Base-by-base conservation (phyloP, 2,797 vertebrate genomes). In the Sebastes itinus region DNA sequence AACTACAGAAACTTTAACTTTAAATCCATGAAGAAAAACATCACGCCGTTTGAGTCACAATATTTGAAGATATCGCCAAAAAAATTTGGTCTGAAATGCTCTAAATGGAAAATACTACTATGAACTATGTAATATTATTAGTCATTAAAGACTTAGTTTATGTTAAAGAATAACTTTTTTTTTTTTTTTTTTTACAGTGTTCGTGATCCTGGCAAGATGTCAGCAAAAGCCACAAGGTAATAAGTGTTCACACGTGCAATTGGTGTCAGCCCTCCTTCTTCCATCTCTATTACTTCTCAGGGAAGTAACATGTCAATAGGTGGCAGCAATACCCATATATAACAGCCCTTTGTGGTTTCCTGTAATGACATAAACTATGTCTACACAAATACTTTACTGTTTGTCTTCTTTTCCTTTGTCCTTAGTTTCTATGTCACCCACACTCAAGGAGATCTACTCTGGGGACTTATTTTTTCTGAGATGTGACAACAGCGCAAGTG, bases 391-490 rank as follows among this genome's bases (percentile, higher is more conserved):
- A 13, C 6, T 72, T 66, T 0, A 18, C 67, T 72, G 8, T 4
- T 8, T 54, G 22, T 75, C 4, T 30, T 78, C 2, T 80, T 65
- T 72, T n/a, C 12, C 12, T 55, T 61, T 75, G 25, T 82, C 14
- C 49, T 72, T 58, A 92, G 91, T 94, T 30, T 7, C 0, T 2
- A 9, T 83, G 23, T 27, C 3, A 3, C 89, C 89, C 0, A 0
- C 0, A 7, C 30, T 84, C 10, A 1, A 2, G 0, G 0, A 1
- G 1, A 49, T 89, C 62, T 92, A 73, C 27, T 20, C 6, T 32
- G 92, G 92, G n/a, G 93, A 95, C 75, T 28, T 74, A 2, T 0
- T 95, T 64, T 65, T 77, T 22, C 27, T 95, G 81, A 61, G 0
- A 1, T 95, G 94, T 70, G 0, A 10, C 0, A 6, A 1, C 6